A percentile compares a stretch with the other conserved stretches of the same genome.
Conservation (phyloP, 2,113 vertebrate genomes). For the Oceanites oceanicus region DNA sequence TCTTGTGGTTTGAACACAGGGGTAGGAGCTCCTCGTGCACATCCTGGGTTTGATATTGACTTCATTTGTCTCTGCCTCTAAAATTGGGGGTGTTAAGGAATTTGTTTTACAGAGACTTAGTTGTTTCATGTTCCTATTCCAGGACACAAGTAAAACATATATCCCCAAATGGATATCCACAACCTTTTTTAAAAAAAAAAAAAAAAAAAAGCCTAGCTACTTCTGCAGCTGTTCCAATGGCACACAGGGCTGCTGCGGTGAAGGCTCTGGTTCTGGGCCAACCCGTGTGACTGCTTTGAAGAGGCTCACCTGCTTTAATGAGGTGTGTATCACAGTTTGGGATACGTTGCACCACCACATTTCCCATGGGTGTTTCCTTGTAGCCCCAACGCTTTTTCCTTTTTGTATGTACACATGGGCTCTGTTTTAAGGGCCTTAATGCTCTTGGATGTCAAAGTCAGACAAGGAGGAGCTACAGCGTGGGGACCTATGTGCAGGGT, state of each 20-base stretch:
- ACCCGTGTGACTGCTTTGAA: constrained; percentile 10
- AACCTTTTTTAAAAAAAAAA: neutral
- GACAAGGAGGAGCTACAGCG: neutral
- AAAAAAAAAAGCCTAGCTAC: neutral
- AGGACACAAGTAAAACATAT: neutral
- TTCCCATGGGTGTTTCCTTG: constrained; percentile 1
- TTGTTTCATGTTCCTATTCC: neutral
- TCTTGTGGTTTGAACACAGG: constrained; percentile 54
- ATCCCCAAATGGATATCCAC: neutral
- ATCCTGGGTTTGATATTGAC: constrained; percentile 33
- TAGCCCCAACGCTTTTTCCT: neutral
- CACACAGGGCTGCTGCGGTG: neutral
- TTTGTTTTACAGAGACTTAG: neutral
- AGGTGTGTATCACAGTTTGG: neutral
- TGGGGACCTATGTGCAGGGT: neutral
- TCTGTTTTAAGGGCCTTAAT: neutral
- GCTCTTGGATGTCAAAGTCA: neutral
- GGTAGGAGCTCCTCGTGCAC: neutral
- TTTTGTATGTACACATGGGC: neutral
- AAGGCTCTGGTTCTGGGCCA: constrained; percentile 25
- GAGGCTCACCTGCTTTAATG: constrained; percentile 1
- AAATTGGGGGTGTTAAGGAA: neutral
- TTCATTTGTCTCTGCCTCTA: constrained; percentile 20
- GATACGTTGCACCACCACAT: neutral
- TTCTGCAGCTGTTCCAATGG: constrained; percentile 15